These are phyloP conservation scores for Agrochola lychnidis DNA, from an alignment of 2,888 invertebrate genomes.

Conservation along the genomic window DNA sequence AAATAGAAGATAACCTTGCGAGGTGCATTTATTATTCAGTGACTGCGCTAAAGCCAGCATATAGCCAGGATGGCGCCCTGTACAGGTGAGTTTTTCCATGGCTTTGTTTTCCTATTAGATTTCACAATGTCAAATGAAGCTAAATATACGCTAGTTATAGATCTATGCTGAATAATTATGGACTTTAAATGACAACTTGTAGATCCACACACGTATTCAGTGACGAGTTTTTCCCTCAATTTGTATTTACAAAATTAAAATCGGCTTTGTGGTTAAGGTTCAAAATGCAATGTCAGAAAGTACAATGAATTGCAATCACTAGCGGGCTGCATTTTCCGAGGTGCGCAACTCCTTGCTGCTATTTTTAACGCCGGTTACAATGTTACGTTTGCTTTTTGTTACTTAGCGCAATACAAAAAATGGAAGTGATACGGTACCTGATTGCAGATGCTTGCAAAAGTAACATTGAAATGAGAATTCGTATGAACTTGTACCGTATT, in stretches of 20 bases:
- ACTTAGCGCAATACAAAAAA: slow-evolving; percentile 7
- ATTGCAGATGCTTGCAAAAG: neutral
- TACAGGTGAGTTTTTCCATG: slow-evolving; percentile 82
- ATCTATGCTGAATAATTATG: neutral
- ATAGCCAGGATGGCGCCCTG: slow-evolving; percentile 88
- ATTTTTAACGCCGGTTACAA: slow-evolving; percentile 47
- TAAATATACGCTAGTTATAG: neutral
- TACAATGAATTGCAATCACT: slow-evolving; percentile 56
- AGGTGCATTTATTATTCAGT: slow-evolving; percentile 89
- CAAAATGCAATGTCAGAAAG: slow-evolving; percentile 48
- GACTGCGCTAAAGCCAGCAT: slow-evolving; percentile 79
- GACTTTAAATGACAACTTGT: slow-evolving; percentile 22
- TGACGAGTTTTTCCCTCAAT: neutral
- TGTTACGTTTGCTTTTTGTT: slow-evolving; percentile 31
- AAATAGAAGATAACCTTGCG: slow-evolving; percentile 82
- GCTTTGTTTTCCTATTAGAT: slow-evolving; percentile 41
- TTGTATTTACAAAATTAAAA: slow-evolving; percentile 22
- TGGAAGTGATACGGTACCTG: neutral
- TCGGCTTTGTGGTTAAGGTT: slow-evolving; percentile 47
- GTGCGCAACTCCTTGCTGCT: slow-evolving; percentile 62
- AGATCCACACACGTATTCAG: slow-evolving; percentile 7
- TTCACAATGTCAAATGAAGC: slow-evolving; percentile 11
- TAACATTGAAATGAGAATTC: neutral
- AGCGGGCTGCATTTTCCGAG: slow-evolving; percentile 59
- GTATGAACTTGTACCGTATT: neutral